Evolutionary conservation across 2,113 vertebrate species (phyloP), one percentile per base, ranked within the genome.

Genomic region (Martes martes): DNA sequence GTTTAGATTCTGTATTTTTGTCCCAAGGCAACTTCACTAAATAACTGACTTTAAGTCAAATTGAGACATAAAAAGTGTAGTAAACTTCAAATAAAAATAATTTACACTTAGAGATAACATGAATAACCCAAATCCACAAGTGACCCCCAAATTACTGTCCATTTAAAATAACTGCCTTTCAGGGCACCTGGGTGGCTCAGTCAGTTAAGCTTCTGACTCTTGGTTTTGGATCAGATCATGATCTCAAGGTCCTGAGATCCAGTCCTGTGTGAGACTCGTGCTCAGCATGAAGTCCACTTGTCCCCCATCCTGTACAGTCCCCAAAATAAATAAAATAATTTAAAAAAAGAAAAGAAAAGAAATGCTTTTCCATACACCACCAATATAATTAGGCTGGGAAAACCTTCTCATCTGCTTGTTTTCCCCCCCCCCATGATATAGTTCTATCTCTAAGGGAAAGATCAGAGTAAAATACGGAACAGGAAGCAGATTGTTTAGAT

Each of bases 41-140:
- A 89, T 96, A 82, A 45, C 26, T 96, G 89, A 96, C 80, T 96
- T 95, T 65, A 33, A 94, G 36, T 91, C 31, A 78, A 90, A 95
- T 23, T 79, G 65, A 89, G 69, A 82, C 7, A 31, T 63, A 82
- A 95, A 84, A 67, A 73, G 96, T 78, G 13, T 36, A 39, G 63
- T 65, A 67, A 82, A 73, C 7, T 69, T 90, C 45, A 76, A 89
- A 89, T 76, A n/a, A 91, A 91, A 78, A 91, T 71, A 57, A 95
- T 79, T 89, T 69, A 39, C 11, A 87, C 79, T 91, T n/a, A 42
- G 33, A 96, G 83, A 80, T 74, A 93, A 45, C 4, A 39, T 73
- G 45, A 93, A 82, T 86, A 95, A 92, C 63, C 36, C 14, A 55
- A 92, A 93, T 91, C 47, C n/a, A 61, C 23, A 81, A 57, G 26